Base-by-base conservation (phyloP, 2,888 invertebrate species). In the Balanococcus diminutus region DNA sequence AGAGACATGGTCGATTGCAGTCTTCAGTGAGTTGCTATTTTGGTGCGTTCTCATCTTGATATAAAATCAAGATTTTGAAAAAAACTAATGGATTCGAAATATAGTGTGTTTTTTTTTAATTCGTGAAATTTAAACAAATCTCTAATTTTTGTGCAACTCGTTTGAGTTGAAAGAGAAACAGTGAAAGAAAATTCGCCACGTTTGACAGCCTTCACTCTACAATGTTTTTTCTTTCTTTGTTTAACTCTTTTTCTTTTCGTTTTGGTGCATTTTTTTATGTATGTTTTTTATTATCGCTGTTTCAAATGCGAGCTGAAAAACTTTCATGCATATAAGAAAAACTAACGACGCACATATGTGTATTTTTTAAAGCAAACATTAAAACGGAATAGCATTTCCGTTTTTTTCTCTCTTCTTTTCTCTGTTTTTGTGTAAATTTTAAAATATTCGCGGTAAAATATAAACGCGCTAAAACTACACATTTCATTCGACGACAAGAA, bases 301-400 rank as follows among this genome's bases (percentile, higher is more conserved):
- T 82, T 46, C 82, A 82, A 82, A 82, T 82, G 82, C 83, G 32
- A 83, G 56, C 82, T 19, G 28, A 51, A 42, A 46, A 82, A 82
- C 83, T 46, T 72, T n/a, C 31, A 28, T 72, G 72, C 14, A 46
- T 56, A 67, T 9, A 28, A 72, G 72, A 72, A 72, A 28, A 72
- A 28, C 31, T 31, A 72, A 72, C 72, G 72, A 72, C 72, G 72
- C 56, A 61, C 83, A 83, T 83, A 83, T 83, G 83, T 56, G 83
- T 83, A 83, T 42, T 14, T 83, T 83, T 83, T 83, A 61, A 83
- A 83, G 56, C 61, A 83, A 83, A 83, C 83, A 83, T 83, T 56
- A 83, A 83, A 83, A 61, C 61, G 61, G 32, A 83, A 83, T 51
- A 46, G 51, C 22, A 61, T 83, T 61, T 82, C 51, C 51, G 25